These are phyloP conservation scores for Lycopodina hypogea DNA, from an alignment of 37 sponge, comb jelly and placozoan genomes.

Conservation along the genomic window DNA sequence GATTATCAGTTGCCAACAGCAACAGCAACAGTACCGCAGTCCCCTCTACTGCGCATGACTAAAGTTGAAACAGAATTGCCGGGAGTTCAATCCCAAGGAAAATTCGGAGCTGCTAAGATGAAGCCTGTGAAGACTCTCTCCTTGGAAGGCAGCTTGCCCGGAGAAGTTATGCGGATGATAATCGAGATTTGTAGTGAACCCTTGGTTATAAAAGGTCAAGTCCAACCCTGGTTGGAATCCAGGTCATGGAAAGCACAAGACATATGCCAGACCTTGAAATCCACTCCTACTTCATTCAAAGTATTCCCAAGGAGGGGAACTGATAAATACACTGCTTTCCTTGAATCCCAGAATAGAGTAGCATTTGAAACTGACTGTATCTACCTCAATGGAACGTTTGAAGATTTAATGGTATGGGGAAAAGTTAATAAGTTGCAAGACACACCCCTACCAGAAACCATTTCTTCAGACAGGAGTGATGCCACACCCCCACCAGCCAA, in stretches of 20 bases:
- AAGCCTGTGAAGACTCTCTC: no score
- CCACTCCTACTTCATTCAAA: conserved; percentile 53
- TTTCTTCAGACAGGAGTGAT: no score
- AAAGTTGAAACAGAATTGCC: neutral
- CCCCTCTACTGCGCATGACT: conserved; percentile 7
- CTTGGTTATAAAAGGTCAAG: conserved; percentile 36
- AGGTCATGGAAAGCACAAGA: conserved; percentile 45
- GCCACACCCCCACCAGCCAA: neutral
- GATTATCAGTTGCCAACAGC: neutral
- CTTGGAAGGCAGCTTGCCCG: no score
- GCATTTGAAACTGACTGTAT: conserved; percentile 79
- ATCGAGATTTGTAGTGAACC: conserved; percentile 10
- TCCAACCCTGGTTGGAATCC: conserved; percentile 45
- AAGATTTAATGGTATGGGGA: conserved; percentile 70
- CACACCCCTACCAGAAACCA: conserved; percentile 6
- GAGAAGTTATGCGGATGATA: neutral
- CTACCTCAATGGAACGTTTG: conserved; percentile 44
- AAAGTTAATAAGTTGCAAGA: neutral
- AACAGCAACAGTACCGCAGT: no score
- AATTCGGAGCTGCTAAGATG: no score
- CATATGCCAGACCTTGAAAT: conserved; percentile 17
- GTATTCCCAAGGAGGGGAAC: conserved; percentile 49
- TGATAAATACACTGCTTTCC: neutral
- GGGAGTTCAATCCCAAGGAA: no score
- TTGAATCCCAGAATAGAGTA: neutral